phyloP scores from a whole-genome alignment of 2,888 invertebrate species.

The Cheilosia urbana region DNA sequence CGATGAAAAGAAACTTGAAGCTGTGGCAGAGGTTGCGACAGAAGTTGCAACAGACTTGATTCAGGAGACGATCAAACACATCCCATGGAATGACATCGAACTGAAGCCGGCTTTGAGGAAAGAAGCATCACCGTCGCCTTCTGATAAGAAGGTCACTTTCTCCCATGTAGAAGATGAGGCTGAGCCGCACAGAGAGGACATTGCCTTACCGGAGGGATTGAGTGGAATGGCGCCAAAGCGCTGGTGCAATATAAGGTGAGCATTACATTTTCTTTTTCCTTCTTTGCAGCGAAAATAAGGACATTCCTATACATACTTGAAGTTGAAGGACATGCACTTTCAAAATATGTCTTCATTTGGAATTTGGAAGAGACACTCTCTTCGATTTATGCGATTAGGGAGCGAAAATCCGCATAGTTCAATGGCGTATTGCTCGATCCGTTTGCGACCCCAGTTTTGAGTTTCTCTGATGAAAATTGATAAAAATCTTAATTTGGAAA shows the following conservation, averaged over 20 bases:
- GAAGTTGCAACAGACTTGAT: conserved; percentile 57
- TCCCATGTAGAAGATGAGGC: conserved; percentile 84
- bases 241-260: conserved; percentile 85
- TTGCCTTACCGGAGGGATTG: conserved; percentile 82
- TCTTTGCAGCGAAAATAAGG: no score
- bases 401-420: no score
- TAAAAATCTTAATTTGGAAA: no score
- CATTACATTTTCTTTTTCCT: background rate
- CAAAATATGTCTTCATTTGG: no score
- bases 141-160: conserved; percentile 85
- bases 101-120: conserved; percentile 81
- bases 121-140: conserved; percentile 84
- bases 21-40: conserved; percentile 53
- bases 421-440: no score
- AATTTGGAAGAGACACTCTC: no score
- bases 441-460: no score
- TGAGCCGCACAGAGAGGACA: conserved; percentile 82
- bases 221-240: conserved; percentile 78
- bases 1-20: conserved; percentile 40
- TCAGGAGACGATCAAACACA: conserved; percentile 40
- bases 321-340: no score
- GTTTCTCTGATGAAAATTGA: no score
- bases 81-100: conserved; percentile 78
- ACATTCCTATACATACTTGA: no score
- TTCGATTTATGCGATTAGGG: no score